Evolutionary conservation across 2,797 vertebrate genomes (phyloP).

Genomic region (Morelia viridis): DNA sequence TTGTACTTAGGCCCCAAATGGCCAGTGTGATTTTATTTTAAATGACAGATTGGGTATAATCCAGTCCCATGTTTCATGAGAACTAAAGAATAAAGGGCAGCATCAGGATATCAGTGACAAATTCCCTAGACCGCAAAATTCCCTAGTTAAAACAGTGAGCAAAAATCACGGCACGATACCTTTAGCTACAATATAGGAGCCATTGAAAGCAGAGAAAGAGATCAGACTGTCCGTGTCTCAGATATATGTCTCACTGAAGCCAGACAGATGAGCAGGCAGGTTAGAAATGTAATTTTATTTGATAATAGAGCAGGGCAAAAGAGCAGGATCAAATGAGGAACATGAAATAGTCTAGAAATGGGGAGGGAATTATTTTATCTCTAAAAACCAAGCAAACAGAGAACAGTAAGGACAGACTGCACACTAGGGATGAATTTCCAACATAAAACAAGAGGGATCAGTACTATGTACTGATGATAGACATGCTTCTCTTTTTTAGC

Average conservation of each 20-base stretch:
- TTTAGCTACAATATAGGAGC: slow-evolving; percentile 57
- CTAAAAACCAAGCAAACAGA: background rate
- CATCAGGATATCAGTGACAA: slow-evolving; percentile 60
- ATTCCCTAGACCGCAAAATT: slow-evolving; percentile 42
- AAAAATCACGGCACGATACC: slow-evolving; percentile 39
- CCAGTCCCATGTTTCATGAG: slow-evolving; percentile 62
- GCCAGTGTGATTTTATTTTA: slow-evolving; percentile 64
- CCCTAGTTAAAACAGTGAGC: slow-evolving; percentile 51
- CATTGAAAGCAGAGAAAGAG: slow-evolving; percentile 44
- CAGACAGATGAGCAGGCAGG: slow-evolving; percentile 47
- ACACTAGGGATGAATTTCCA: slow-evolving; percentile 23
- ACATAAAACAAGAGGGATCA: slow-evolving; percentile 5
- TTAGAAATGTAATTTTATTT: slow-evolving; percentile 42
- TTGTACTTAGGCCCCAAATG: slow-evolving; percentile 27
- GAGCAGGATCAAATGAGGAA: slow-evolving; percentile 40
- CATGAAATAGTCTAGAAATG: slow-evolving; percentile 34
- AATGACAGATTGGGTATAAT: slow-evolving; percentile 67
- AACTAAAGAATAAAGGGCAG: slow-evolving; percentile 64
- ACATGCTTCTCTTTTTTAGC: background rate
- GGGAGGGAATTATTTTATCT: slow-evolving; percentile 30
- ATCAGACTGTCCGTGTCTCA: slow-evolving; percentile 48
- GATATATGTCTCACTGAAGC: slow-evolving; percentile 36
- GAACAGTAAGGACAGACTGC: slow-evolving; percentile 4
- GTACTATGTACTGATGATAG: background rate
- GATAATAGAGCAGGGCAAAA: slow-evolving; percentile 28